Evolutionary conservation across 2,888 invertebrate species (phyloP).

Genomic region (Artemia sinica): DNA sequence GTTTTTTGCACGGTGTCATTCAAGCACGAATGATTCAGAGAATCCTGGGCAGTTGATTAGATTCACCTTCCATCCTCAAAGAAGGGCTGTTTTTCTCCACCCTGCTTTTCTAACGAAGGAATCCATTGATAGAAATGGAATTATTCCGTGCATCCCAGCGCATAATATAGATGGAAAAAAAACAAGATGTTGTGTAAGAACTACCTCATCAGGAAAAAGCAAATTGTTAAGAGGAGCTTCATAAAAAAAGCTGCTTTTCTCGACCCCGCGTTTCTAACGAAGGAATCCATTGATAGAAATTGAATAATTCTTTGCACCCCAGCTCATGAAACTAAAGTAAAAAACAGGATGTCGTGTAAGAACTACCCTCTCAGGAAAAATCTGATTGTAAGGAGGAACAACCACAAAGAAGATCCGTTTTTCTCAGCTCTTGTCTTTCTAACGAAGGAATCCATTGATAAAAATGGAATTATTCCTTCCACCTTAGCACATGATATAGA

Average conservation of each 20-base stretch:
- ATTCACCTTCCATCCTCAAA: conserved; percentile 10
- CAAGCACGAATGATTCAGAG: neutral
- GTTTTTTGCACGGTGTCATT: neutral
- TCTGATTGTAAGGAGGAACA: neutral
- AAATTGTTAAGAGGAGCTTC: neutral
- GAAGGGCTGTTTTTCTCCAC: neutral
- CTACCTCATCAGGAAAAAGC: too few species aligned
- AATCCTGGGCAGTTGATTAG: neutral
- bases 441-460: neutral
- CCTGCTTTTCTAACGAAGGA: neutral
- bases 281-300: neutral
- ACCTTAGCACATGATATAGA: too few species aligned
- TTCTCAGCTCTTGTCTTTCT: neutral
- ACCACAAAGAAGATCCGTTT: neutral
- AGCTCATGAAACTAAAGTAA: too few species aligned
- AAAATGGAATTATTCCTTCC: neutral
- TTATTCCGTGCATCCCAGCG: neutral
- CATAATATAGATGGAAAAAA: too few species aligned
- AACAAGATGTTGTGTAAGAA: too few species aligned
- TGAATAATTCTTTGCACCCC: too few species aligned
- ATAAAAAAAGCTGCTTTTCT: neutral
- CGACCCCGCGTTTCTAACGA: neutral
- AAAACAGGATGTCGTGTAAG: too few species aligned
- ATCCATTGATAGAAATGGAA: neutral
- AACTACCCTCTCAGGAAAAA: too few species aligned